Conservation (phyloP, 2,888 invertebrate genomes). For the Mantis religiosa region DNA sequence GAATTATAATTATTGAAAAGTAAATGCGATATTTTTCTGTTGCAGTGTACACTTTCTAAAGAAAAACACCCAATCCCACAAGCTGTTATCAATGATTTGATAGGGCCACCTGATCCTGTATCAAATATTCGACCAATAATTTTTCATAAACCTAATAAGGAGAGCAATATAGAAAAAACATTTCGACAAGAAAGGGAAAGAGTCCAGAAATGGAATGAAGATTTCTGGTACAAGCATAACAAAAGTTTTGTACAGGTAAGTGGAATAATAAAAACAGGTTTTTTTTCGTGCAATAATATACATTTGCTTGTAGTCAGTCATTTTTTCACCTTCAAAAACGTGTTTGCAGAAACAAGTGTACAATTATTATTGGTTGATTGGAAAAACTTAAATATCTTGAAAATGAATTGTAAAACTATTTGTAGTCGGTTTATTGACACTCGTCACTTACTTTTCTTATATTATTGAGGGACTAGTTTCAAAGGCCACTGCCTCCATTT, state of each 20-base stretch:
- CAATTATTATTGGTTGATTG: no score
- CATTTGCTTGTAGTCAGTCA: no score
- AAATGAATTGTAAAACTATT: no score
- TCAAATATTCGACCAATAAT: constrained; percentile 74
- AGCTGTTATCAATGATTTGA: constrained; percentile 50
- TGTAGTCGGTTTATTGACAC: no score
- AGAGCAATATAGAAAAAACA: constrained; percentile 60
- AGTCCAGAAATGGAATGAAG: constrained; percentile 78
- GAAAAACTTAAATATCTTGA: no score
- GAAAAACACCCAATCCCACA: not conserved
- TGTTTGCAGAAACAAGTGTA: no score
- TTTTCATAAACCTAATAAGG: constrained; percentile 60
- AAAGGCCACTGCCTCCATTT: no score
- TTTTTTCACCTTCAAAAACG: no score
- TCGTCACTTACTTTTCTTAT: no score
- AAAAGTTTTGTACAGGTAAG: constrained; percentile 65
- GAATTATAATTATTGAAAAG: no score
- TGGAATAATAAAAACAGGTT: constrained; percentile 32
- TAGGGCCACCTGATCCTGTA: constrained; percentile 75
- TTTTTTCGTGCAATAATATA: no score
- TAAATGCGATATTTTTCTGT: not conserved
- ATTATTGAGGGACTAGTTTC: no score
- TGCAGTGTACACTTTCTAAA: not conserved
- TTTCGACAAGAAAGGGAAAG: constrained; percentile 62
- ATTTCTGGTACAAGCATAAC: constrained; percentile 81